Percentiles rank a stretch among this genome's conserved stretches.
These are phyloP conservation scores for Parambassis ranga DNA, from an alignment of 2,797 vertebrate genomes.

Conservation along the genomic window DNA sequence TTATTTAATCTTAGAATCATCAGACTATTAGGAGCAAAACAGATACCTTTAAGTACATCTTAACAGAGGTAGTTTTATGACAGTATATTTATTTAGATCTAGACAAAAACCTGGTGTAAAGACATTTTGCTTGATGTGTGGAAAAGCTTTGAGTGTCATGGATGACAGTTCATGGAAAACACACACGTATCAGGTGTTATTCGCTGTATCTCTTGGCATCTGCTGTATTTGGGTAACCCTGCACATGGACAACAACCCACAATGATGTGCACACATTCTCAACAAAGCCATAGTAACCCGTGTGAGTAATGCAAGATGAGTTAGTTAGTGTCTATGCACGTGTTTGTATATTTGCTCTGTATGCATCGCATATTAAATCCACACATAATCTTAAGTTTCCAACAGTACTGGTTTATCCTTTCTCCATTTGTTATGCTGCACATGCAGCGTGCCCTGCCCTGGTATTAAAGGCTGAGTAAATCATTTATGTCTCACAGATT, in stretches of 20 bases:
- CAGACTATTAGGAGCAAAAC: neutral
- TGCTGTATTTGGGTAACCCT: constrained; percentile 63
- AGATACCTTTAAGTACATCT: neutral
- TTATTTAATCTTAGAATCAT: constrained; percentile 24
- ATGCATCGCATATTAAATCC: no score
- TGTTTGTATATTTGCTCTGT: neutral
- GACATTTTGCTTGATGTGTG: constrained; percentile 13
- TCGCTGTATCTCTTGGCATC: constrained; percentile 55
- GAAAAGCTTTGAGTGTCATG: constrained; percentile 28
- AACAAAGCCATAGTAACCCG: neutral
- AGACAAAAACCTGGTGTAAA: constrained; percentile 1
- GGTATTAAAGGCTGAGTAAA: constrained; percentile 66
- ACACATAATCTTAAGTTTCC: no score
- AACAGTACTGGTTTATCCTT: constrained; percentile 6
- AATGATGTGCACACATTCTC: constrained; percentile 1
- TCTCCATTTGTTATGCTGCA: constrained; percentile 22
- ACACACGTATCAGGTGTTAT: constrained; percentile 49
- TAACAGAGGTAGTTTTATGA: neutral
- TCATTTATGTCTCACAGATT: constrained; percentile 66
- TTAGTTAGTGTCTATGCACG: neutral
- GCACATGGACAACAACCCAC: constrained; percentile 24
- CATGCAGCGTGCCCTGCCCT: constrained; percentile 40
- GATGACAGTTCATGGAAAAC: constrained; percentile 61
- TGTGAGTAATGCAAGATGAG: neutral
- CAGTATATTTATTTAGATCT: constrained; percentile 9